A percentile compares a stretch with the other conserved stretches of the same genome.
Evolutionary conservation across 2,113 vertebrate genomes (phyloP).

Genomic region (Brevimyrus niger): DNA sequence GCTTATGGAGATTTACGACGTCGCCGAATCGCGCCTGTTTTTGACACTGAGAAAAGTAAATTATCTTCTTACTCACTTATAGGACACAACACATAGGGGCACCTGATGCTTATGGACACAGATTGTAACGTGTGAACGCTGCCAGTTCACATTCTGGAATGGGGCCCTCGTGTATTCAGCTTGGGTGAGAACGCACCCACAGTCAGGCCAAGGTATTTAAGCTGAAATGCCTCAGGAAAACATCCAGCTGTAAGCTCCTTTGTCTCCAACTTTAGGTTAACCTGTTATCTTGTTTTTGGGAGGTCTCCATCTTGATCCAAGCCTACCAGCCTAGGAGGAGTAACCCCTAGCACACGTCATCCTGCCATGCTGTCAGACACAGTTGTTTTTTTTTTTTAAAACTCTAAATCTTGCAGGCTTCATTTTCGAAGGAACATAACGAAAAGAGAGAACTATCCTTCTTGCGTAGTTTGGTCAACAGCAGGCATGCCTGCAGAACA

Average conservation of each 20-base stretch:
- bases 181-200: not conserved
- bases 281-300: not conserved
- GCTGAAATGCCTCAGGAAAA: not conserved
- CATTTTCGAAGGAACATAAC: not conserved
- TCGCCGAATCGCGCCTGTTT: not conserved
- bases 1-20: not conserved
- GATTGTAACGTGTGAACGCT: not conserved
- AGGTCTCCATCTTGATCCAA: not conserved
- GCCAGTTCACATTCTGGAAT: not conserved
- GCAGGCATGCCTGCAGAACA: not conserved
- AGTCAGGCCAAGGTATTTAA: not conserved
- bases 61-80: not conserved
- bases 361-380: not conserved
- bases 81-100: not conserved
- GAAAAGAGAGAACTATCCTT: not conserved
- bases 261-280: not conserved
- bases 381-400: not conserved
- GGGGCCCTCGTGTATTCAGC: not conserved
- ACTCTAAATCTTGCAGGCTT: not conserved
- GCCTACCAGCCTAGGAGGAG: not conserved
- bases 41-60: not conserved
- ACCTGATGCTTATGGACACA: not conserved
- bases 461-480: not conserved
- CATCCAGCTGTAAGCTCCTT: not conserved
- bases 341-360: not conserved